These are phyloP conservation scores for Ferdinandea cuprea DNA, from an alignment of 2,888 invertebrate species.

Conservation along the genomic window DNA sequence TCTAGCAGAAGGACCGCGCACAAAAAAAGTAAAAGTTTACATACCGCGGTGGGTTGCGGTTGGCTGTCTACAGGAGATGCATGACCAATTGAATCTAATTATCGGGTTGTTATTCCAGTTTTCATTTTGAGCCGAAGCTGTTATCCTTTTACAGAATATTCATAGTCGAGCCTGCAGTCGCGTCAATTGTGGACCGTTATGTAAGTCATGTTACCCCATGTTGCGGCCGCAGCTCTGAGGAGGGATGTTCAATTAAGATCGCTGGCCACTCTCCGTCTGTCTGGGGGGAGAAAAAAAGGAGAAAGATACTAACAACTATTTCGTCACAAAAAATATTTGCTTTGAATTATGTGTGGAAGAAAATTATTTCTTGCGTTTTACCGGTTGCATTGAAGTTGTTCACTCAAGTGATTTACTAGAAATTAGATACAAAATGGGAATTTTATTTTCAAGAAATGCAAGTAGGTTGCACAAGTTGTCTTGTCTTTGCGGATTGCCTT, in stretches of 20 bases:
- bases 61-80: slow-evolving; percentile 18
- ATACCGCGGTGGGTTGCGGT: slow-evolving; percentile 6
- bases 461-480: slow-evolving; percentile 36
- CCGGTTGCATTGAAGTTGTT: slow-evolving; percentile 4
- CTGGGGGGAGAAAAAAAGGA: too few relatives aligned
- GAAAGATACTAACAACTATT: slow-evolving; percentile 20
- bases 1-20: not conserved
- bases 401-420: slow-evolving; percentile 48
- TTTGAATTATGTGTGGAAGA: slow-evolving; percentile 32
- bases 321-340: slow-evolving; percentile 42
- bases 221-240: not conserved
- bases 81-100: slow-evolving; percentile 33
- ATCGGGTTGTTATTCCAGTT: slow-evolving; percentile 32
- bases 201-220: slow-evolving; percentile 45
- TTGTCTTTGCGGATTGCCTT: slow-evolving; percentile 6
- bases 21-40: slow-evolving; percentile 53
- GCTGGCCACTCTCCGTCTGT: slow-evolving; percentile 11
- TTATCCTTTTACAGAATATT: slow-evolving; percentile 69
- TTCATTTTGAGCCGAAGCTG: slow-evolving; percentile 17
- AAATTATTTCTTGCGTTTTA: slow-evolving; percentile 40
- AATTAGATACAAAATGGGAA: slow-evolving; percentile 36
- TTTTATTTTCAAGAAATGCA: slow-evolving; percentile 15
- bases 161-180: slow-evolving; percentile 35
- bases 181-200: slow-evolving; percentile 41
- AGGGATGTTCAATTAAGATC: slow-evolving; percentile 52